Percentiles rank a stretch among this genome's conserved stretches.
Conservation (phyloP, 2,113 vertebrate species). For the Orientallactaga bullata region DNA sequence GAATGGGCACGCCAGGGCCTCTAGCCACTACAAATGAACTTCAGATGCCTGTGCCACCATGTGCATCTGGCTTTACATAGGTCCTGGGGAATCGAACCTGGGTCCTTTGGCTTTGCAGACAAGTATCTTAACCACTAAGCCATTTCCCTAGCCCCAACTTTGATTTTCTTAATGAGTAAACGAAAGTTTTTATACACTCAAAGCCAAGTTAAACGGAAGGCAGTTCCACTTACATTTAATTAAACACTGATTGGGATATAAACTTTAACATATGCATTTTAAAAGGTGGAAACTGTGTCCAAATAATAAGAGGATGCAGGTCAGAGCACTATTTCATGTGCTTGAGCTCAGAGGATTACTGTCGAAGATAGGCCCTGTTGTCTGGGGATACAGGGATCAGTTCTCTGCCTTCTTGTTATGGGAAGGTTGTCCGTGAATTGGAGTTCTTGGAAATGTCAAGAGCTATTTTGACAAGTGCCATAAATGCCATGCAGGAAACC, state of each 20-base stretch:
- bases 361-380: not conserved
- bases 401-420: not conserved
- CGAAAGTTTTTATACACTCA: conserved; percentile 55
- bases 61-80: no score
- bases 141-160: no score
- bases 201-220: conserved; percentile 70
- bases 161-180: conserved; percentile 67
- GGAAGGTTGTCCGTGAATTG: not conserved
- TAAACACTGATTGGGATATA: conserved; percentile 55
- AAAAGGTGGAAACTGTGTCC: conserved; percentile 57
- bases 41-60: no score
- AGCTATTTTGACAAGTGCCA: conserved; percentile 53
- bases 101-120: no score
- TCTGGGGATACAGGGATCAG: not conserved
- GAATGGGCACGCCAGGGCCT: no score
- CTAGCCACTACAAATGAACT: no score
- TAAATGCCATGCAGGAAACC: conserved; percentile 45
- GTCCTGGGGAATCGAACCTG: no score
- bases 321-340: not conserved
- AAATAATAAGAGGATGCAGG: not conserved
- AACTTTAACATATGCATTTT: conserved; percentile 67
- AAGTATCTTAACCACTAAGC: no score
- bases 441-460: conserved; percentile 50
- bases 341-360: not conserved
- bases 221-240: conserved; percentile 66